Evolutionary conservation across 1,140 invertebrate genomes (phyloP).

Genomic region (Penaeus chinensis): DNA sequence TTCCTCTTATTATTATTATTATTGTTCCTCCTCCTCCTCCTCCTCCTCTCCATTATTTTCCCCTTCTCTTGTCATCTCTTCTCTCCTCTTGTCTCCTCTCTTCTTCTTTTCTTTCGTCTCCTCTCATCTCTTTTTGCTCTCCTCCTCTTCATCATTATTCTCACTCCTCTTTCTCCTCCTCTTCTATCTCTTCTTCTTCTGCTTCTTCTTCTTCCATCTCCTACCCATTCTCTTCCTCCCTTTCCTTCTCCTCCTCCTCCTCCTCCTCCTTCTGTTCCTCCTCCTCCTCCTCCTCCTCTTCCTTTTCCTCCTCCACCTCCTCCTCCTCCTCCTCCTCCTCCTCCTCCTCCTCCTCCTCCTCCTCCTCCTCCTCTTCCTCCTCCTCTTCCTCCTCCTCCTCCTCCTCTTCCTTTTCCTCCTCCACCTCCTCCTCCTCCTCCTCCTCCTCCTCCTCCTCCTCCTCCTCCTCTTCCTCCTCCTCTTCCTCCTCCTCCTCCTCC

Average conservation of each 20-base stretch:
- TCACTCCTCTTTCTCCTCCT: background rate
- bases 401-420: background rate
- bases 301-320: background rate
- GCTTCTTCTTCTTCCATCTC: background rate
- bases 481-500: background rate
- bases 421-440: background rate
- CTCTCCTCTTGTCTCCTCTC: background rate
- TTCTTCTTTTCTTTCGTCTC: background rate
- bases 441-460: conserved; percentile 4
- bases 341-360: background rate
- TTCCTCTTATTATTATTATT: background rate
- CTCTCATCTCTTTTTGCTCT: background rate
- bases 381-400: background rate
- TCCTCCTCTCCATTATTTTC: background rate
- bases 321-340: background rate
- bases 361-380: background rate
- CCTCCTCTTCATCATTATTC: background rate
- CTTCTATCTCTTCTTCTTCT: background rate
- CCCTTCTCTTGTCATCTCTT: background rate
- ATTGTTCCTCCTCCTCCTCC: background rate
- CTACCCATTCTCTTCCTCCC: background rate
- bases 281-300: background rate
- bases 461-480: conserved; percentile 3
- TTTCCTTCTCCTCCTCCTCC: background rate
- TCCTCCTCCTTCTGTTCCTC: background rate